Evolutionary conservation across 2,113 vertebrate species (phyloP), one percentile per base, ranked within the genome.

Genomic region (Mungos mungo): DNA sequence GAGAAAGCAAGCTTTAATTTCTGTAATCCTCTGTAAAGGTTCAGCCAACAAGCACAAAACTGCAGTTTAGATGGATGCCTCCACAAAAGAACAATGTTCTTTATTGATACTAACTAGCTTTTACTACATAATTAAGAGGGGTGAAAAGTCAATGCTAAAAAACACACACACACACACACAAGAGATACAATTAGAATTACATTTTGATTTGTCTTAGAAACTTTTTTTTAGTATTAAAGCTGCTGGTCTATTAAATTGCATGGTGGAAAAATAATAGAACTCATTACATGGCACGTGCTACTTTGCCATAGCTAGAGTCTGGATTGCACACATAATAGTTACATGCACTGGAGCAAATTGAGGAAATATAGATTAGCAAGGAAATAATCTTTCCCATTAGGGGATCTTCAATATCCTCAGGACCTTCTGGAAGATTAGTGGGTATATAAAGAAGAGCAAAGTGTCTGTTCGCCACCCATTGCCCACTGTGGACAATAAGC

Each of bases 181-280:
- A 93, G 27, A 8, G 74, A 88, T 52, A 76, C 8, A 81, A 95
- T 90, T 92, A 90, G 77, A 95, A 83, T 2, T 18, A 90, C 31
- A 68, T 88, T 96, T 92, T 47, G 83, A 85, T 95, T 86, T 97
- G 92, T 90, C 71, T 90, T 85, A 31, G 47, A 83, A 95, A 88
- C 71, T 88, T 82, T 88, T 81, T 92, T 7, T 65, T 83, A 23
- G 21, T 71, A 83, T 96, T 93, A 82, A 97, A 97, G 88, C 95
- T 96, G 91, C 81, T 96, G 87, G 35, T 52, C 96, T 97, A 96
- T 98, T 97, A 98, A 98, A 98, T 88, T 82, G 71, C 21, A 29
- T 60, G 9, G 45, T 27, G 50, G 89, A 50, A 83, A 97, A 97
- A 83, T 96, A 97, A 97, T 47, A 65, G 92, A 96, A 47, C 47